Percentiles rank a stretch among this genome's conserved stretches.
These are phyloP conservation scores for Eristalis pertinax DNA, from an alignment of 2,888 invertebrate genomes.

Conservation along the genomic window DNA sequence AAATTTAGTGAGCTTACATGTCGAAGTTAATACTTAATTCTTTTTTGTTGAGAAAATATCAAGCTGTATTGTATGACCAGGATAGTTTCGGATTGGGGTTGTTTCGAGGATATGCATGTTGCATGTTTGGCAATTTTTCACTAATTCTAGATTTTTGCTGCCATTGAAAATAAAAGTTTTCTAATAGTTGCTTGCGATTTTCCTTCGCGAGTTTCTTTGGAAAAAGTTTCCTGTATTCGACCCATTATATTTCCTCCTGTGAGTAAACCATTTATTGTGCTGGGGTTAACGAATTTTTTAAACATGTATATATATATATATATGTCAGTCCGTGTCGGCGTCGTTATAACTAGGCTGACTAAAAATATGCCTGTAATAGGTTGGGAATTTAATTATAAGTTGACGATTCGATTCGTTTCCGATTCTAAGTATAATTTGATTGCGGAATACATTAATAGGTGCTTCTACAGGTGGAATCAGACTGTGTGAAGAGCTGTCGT, in stretches of 20 bases:
- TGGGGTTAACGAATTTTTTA: conserved; percentile 25
- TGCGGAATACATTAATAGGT: too few species aligned
- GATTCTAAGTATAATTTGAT: too few species aligned
- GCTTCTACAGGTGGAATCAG: too few species aligned
- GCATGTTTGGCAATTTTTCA: conserved; percentile 38
- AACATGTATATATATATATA: conserved; percentile 33
- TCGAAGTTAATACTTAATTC: neutral
- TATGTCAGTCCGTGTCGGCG: too few species aligned
- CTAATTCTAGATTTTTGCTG: conserved; percentile 37
- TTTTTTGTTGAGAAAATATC: neutral
- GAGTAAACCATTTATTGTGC: conserved; percentile 38
- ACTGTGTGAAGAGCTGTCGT: too few species aligned
- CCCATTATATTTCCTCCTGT: conserved; percentile 42
- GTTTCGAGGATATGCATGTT: neutral
- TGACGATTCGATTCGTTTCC: too few species aligned
- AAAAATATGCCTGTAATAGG: conserved; percentile 34
- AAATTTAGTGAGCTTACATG: neutral
- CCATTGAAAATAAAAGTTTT: conserved; percentile 52
- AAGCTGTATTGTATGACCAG: neutral
- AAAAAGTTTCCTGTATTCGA: conserved; percentile 32
- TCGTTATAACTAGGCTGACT: conserved; percentile 29
- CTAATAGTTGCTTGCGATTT: conserved; percentile 15
- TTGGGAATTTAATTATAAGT: too few species aligned
- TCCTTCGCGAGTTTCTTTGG: conserved; percentile 37
- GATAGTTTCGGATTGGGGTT: neutral